Evolutionary conservation across 2,888 invertebrate genomes (phyloP).

Genomic region (Ormyrus rosae): DNA sequence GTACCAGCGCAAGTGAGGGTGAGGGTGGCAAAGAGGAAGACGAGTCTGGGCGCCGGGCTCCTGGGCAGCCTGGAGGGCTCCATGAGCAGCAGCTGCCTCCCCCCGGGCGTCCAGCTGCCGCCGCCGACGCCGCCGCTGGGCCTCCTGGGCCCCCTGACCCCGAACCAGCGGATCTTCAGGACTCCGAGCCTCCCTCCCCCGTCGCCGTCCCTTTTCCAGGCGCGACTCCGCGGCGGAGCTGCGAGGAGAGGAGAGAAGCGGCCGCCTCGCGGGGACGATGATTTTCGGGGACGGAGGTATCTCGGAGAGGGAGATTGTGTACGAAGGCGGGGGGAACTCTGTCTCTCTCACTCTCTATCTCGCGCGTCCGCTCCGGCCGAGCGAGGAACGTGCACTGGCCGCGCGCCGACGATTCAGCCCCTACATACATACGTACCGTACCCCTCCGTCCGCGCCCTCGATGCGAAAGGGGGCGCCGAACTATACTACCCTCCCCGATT

Average conservation of each 20-base stretch:
- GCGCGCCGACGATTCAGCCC: background rate
- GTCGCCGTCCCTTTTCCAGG: constrained; percentile 43
- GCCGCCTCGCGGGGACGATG: background rate
- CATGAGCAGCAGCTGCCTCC: constrained; percentile 61
- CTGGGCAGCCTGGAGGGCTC: constrained; percentile 71
- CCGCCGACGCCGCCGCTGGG: constrained; percentile 6
- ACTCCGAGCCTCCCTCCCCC: constrained; percentile 39
- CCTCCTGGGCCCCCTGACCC: constrained; percentile 41
- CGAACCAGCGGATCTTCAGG: constrained; percentile 49
- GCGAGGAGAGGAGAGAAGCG: background rate
- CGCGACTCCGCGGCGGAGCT: background rate
- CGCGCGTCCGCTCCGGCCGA: constrained; percentile 9
- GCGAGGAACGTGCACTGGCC: constrained; percentile 39
- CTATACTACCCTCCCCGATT: background rate
- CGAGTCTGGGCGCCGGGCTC: constrained; percentile 71
- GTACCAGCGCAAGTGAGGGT: constrained; percentile 71
- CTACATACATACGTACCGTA: background rate
- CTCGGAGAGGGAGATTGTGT: too few species aligned
- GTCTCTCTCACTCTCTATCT: too few species aligned
- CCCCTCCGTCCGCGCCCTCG: background rate
- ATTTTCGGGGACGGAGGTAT: too few species aligned
- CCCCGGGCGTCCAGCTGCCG: constrained; percentile 3
- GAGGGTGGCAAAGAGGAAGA: constrained; percentile 75
- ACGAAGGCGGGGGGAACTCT: too few species aligned
- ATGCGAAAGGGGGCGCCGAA: constrained; percentile 13